Percentiles rank a stretch among this genome's conserved stretches.
Conservation (phyloP, 2,797 vertebrate genomes). For the Dipus sagitta region DNA sequence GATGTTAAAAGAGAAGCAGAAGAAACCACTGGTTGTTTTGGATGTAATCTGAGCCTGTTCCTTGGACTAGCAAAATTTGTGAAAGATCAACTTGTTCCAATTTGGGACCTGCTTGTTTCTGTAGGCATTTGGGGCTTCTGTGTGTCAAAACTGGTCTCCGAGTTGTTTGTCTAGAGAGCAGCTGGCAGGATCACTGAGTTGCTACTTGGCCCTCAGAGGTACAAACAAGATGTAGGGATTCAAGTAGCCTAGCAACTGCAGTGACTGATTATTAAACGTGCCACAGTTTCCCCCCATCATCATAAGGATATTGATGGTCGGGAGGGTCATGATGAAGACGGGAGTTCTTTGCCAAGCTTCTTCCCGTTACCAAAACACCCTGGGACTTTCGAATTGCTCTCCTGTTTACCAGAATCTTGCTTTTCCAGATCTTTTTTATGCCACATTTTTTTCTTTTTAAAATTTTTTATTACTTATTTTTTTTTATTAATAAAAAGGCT, state of each 20-base stretch:
- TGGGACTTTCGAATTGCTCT: neutral
- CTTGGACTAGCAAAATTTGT: constrained; percentile 66
- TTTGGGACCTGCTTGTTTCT: constrained; percentile 70
- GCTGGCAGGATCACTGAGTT: constrained; percentile 34
- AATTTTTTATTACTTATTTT: too few species aligned
- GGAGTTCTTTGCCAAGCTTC: neutral
- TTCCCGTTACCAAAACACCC: neutral
- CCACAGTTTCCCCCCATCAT: neutral
- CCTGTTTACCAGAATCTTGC: neutral
- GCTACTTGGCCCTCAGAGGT: neutral
- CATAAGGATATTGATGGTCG: neutral
- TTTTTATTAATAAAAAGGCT: too few species aligned
- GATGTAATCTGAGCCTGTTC: constrained; percentile 75
- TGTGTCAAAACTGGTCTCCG: constrained; percentile 68
- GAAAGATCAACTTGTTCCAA: constrained; percentile 67
- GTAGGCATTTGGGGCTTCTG: constrained; percentile 62
- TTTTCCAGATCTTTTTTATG: neutral
- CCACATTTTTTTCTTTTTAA: too few species aligned
- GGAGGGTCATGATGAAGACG: neutral
- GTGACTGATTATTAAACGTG: constrained; percentile 7
- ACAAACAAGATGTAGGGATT: constrained; percentile 38
- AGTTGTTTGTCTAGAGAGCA: constrained; percentile 58
- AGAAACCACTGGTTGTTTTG: constrained; percentile 70
- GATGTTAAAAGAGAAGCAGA: constrained; percentile 75
- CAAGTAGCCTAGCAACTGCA: neutral